Conservation (phyloP, 30 jellyfish, hydroid and myxozoan genomes). For the Pseudorhiza aurosa region DNA sequence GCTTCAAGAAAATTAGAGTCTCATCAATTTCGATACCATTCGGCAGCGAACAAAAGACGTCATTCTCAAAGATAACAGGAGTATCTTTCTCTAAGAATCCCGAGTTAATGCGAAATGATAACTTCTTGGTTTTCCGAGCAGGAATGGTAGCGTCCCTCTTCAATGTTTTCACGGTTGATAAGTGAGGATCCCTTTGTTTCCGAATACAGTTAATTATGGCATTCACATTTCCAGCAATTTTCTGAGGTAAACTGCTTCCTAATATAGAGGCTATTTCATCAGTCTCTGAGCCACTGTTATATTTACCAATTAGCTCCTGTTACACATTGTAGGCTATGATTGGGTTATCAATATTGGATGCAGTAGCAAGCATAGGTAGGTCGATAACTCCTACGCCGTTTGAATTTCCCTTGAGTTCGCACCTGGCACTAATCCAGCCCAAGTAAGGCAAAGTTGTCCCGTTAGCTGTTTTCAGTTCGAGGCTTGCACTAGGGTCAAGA, state of each 20-base stretch:
- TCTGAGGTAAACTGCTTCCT: constrained; percentile 17
- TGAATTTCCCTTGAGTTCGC: neutral
- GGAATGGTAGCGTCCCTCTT: constrained; percentile 11
- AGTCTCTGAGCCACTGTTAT: constrained; percentile 16
- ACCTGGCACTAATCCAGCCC: constrained; percentile 26
- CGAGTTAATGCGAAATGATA: constrained; percentile 11
- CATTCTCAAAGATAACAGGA: constrained; percentile 34
- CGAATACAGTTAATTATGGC: constrained; percentile 5
- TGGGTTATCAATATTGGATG: constrained; percentile 5
- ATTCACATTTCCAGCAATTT: neutral
- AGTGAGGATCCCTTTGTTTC: constrained; percentile 6
- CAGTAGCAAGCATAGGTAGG: constrained; percentile 15
- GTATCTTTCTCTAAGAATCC: constrained; percentile 19
- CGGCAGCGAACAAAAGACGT: constrained; percentile 13
- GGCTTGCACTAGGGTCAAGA: neutral
- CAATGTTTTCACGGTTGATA: constrained; percentile 3
- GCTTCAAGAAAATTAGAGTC: constrained; percentile 1
- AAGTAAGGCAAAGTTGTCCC: constrained; percentile 22
- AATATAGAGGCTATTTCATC: constrained; percentile 9
- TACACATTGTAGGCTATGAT: constrained; percentile 22
- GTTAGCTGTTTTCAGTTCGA: neutral
- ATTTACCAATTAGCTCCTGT: constrained; percentile 1
- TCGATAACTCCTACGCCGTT: neutral
- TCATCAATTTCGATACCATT: constrained; percentile 23
- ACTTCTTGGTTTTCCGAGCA: neutral